Conservation (phyloP, 2,113 vertebrate species). For the Zosterops japonicus region DNA sequence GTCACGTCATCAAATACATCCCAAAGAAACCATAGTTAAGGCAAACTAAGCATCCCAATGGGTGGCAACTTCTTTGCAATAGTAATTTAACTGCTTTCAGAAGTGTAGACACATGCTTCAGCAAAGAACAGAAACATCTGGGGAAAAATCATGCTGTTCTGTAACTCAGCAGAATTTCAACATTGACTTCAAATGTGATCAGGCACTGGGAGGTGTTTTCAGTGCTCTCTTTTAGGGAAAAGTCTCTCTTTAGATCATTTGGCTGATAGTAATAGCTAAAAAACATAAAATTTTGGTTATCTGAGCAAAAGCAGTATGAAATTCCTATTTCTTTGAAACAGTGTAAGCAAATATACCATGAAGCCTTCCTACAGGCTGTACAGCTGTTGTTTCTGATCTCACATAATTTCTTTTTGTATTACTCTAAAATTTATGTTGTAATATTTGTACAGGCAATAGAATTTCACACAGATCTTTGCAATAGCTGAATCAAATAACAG, state of each 20-base stretch:
- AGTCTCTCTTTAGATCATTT: background rate
- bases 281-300: background rate
- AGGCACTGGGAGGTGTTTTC: background rate
- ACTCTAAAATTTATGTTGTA: background rate
- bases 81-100: background rate
- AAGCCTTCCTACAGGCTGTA: background rate
- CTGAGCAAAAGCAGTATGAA: background rate
- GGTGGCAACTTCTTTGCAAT: background rate
- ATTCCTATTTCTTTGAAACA: background rate
- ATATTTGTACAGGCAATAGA: background rate
- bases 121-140: background rate
- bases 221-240: background rate
- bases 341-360: background rate
- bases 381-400: background rate
- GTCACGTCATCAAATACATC: background rate
- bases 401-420: background rate
- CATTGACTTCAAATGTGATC: background rate
- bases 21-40: background rate
- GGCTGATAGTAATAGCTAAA: background rate
- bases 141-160: background rate
- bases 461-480: conserved; percentile 12
- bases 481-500: background rate
- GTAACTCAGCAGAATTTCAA: conserved; percentile 20
- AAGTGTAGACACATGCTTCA: background rate
- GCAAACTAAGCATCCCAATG: background rate